These are phyloP conservation scores for Lasioglossum pauxillum DNA, from an alignment of 2,888 invertebrate genomes.

Conservation along the genomic window DNA sequence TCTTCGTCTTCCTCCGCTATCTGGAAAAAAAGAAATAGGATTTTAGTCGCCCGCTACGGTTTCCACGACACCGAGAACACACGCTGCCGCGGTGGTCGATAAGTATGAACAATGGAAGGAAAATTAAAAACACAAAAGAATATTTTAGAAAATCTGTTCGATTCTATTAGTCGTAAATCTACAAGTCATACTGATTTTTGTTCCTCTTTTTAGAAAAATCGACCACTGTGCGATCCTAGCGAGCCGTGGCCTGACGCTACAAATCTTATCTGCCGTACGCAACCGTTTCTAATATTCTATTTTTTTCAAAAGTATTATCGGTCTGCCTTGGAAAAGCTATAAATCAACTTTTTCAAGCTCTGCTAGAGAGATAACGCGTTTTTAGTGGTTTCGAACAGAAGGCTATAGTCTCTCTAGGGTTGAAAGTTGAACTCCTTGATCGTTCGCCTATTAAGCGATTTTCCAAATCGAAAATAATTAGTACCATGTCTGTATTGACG, in stretches of 20 bases:
- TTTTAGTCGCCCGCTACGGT: not conserved
- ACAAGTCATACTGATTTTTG: not conserved
- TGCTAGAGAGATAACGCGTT: not conserved
- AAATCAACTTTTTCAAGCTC: not conserved
- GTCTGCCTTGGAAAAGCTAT: not conserved
- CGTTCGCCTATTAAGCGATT: not conserved
- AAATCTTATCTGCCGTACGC: not conserved
- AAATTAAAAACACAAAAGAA: not conserved
- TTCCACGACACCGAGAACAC: not conserved
- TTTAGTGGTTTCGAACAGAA: not conserved
- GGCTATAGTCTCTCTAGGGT: not conserved
- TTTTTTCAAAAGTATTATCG: not conserved
- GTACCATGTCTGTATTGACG: not conserved
- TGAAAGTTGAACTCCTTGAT: not conserved
- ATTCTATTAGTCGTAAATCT: not conserved
- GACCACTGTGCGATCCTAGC: not conserved
- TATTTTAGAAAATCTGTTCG: not conserved
- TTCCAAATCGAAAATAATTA: not conserved
- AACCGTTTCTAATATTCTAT: not conserved
- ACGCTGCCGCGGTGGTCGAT: not conserved
- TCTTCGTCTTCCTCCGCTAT: not conserved
- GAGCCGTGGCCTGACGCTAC: not conserved
- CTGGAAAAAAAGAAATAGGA: constrained; percentile 19
- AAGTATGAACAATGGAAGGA: not conserved
- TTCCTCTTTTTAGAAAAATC: not conserved